These are phyloP conservation scores for Drosophila athabasca DNA, from an alignment of 1,140 invertebrate species.

Conservation along the genomic window DNA sequence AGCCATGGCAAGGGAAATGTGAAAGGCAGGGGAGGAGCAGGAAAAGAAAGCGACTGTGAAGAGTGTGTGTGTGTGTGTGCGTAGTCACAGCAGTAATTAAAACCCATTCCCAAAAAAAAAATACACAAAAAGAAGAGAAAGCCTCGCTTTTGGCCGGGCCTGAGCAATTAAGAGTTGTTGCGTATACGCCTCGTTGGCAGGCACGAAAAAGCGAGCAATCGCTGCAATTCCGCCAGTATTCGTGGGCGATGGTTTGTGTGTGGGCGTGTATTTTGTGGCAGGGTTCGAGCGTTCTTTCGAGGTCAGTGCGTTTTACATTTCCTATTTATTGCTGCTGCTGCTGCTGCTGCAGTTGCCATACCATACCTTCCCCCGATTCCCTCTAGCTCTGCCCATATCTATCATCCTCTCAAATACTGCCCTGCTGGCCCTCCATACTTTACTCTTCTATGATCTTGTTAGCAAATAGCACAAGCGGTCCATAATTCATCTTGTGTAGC, in stretches of 20 bases:
- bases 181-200: constrained; percentile 57
- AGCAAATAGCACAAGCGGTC: constrained; percentile 8
- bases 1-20: constrained; percentile 3
- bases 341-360: not conserved
- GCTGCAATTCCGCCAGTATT: not conserved
- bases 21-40: too few species aligned
- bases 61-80: not conserved
- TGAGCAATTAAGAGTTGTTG: constrained; percentile 63
- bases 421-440: too few species aligned
- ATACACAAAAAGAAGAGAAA: constrained; percentile 26
- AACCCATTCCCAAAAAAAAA: constrained; percentile 46
- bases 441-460: not conserved
- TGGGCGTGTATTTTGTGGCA: constrained; percentile 3
- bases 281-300: constrained; percentile 34
- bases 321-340: constrained; percentile 42
- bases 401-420: too few species aligned
- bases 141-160: constrained; percentile 13
- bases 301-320: constrained; percentile 60
- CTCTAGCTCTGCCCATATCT: not conserved
- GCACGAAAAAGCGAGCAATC: constrained; percentile 46
- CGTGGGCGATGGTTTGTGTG: not conserved
- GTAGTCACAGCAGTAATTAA: constrained; percentile 66
- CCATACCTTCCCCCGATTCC: not conserved
- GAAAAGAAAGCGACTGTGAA: too few species aligned
- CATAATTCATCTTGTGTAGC: constrained; percentile 38